These are phyloP conservation scores for Drosophila siamana DNA, from an alignment of 2,888 invertebrate species.

Conservation along the genomic window DNA sequence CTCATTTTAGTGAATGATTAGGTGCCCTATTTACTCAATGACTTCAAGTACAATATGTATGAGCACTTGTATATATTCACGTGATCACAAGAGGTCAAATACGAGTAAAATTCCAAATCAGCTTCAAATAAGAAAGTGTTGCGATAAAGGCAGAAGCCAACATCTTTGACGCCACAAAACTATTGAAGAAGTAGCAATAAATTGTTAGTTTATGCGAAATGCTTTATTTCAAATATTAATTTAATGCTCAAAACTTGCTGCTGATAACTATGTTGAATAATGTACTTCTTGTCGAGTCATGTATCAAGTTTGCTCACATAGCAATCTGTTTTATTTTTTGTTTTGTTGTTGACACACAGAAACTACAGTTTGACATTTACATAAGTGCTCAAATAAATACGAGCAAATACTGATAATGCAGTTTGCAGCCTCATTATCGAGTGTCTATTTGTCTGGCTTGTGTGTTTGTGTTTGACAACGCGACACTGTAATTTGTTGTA, in stretches of 20 bases:
- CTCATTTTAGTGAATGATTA: neutral
- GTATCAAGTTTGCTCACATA: conserved; percentile 7
- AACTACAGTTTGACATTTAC: conserved; percentile 7
- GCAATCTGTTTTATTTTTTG: conserved; percentile 1
- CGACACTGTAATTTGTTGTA: neutral
- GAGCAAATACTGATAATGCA: neutral
- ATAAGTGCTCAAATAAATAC: conserved; percentile 24
- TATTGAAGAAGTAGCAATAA: too few relatives aligned
- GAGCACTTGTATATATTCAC: neutral
- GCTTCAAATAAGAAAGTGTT: too few relatives aligned
- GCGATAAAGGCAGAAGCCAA: too few relatives aligned
- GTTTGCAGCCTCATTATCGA: conserved; percentile 7
- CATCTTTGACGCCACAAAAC: too few relatives aligned
- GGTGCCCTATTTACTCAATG: neutral
- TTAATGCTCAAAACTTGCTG: neutral
- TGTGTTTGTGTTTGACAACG: conserved; percentile 24
- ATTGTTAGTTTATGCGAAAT: too few relatives aligned
- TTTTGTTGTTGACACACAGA: conserved; percentile 23
- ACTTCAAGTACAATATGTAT: neutral
- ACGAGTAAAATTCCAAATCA: neutral
- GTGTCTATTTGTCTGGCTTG: conserved; percentile 24
- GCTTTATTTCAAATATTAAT: too few relatives aligned
- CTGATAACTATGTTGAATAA: neutral
- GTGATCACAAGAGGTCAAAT: neutral
- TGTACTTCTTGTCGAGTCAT: conserved; percentile 28